Conservation (phyloP, 2,888 invertebrate species). For the Melanargia galathea region DNA sequence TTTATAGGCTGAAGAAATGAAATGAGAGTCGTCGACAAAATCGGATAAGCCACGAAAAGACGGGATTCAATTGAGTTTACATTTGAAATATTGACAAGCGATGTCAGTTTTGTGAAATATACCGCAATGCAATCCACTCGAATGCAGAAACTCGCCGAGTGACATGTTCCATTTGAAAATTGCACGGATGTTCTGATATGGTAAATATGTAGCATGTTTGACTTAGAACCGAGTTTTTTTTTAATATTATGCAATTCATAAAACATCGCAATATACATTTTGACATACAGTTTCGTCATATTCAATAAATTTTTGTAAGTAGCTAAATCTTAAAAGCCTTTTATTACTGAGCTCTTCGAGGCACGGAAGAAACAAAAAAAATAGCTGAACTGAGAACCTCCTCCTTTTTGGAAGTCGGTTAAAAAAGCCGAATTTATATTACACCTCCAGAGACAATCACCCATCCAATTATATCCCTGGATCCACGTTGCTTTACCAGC, state of each 20-base stretch:
- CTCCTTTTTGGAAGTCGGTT: no score
- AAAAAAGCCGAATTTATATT: no score
- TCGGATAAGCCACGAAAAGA: conserved; percentile 6
- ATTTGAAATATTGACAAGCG: conserved; percentile 25
- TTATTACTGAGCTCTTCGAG: no score
- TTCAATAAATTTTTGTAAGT: no score
- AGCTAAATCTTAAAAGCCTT: no score
- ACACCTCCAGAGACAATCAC: no score
- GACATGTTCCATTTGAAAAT: conserved; percentile 27
- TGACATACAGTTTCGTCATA: no score
- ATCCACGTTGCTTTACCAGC: no score
- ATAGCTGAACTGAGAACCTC: no score
- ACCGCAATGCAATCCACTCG: conserved; percentile 25
- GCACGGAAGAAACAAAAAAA: no score
- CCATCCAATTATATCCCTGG: no score
- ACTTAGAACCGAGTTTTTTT: background rate
- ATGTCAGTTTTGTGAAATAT: conserved; percentile 18
- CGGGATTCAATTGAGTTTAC: conserved; percentile 1
- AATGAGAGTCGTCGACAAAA: conserved; percentile 1
- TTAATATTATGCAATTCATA: no score
- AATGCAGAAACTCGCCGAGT: conserved; percentile 12
- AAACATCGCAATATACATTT: background rate
- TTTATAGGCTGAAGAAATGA: background rate
- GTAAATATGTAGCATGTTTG: conserved; percentile 5
- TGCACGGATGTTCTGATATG: conserved; percentile 8